Conservation (phyloP, 2,888 invertebrate genomes). For the Chaetogeoica ovagalla region DNA sequence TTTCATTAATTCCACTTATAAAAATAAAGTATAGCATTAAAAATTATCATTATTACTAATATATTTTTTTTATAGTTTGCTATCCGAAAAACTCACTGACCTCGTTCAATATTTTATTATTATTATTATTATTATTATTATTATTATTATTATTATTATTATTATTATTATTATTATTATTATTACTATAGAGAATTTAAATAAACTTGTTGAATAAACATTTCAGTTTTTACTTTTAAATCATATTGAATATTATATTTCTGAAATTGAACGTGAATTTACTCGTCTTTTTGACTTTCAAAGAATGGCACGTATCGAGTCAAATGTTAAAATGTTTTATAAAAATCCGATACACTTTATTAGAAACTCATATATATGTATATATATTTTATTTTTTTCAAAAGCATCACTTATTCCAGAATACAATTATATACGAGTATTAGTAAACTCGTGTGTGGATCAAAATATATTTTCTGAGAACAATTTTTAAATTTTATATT, state of each 20-base stretch:
- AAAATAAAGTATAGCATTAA: neutral
- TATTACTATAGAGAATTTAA: neutral
- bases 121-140: neutral
- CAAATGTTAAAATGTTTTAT: neutral
- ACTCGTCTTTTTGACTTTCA: neutral
- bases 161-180: too few species aligned
- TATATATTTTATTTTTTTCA: slow-evolving; percentile 6
- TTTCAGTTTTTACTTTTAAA: neutral
- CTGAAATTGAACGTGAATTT: neutral
- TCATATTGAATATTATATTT: too few species aligned
- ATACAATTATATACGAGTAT: neutral
- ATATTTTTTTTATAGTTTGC: neutral
- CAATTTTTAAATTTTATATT: neutral
- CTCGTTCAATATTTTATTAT: neutral
- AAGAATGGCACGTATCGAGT: neutral
- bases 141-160: neutral
- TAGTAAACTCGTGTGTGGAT: neutral
- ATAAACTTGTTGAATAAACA: neutral
- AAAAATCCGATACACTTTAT: neutral
- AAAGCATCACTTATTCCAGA: neutral
- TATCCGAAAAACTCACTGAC: slow-evolving; percentile 8
- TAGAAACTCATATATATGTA: neutral
- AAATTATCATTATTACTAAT: neutral
- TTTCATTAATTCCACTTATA: neutral
- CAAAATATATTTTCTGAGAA: neutral